phyloP scores from a whole-genome alignment of 1,140 invertebrate genomes.

The Ctenoplectra terminalis region DNA sequence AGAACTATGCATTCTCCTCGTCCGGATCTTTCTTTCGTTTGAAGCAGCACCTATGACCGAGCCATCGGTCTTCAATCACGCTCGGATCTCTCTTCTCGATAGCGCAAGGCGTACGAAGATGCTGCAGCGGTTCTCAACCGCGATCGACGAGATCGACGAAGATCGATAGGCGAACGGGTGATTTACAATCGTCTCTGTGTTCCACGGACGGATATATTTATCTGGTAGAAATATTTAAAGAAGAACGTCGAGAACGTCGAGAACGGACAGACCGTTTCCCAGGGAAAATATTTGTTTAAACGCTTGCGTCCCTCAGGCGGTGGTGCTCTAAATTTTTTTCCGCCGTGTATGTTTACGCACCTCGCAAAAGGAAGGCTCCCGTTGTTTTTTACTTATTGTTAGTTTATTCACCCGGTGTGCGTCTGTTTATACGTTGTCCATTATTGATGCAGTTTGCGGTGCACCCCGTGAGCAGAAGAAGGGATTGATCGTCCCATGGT shows the following conservation, averaged over 20 bases:
- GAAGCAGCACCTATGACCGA: conserved; percentile 25
- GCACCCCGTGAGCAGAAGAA: conserved; percentile 17
- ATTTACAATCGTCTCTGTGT: conserved; percentile 45
- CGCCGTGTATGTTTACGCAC: conserved; percentile 29
- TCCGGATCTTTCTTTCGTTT: neutral
- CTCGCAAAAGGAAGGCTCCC: conserved; percentile 18
- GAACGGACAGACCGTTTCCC: conserved; percentile 1
- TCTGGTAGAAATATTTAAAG: conserved; percentile 51
- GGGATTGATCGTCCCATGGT: conserved; percentile 48
- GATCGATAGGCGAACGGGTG: conserved; percentile 56
- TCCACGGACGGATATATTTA: conserved; percentile 33
- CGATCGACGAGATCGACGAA: conserved; percentile 43
- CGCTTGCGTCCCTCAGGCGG: conserved; percentile 27
- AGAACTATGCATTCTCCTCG: conserved; percentile 10
- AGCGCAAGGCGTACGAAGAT: conserved; percentile 44
- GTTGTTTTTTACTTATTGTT: conserved; percentile 26
- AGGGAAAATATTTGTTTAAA: conserved; percentile 56
- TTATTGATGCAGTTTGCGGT: conserved; percentile 50
- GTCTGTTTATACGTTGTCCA: conserved; percentile 49
- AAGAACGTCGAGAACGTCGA: conserved; percentile 14
- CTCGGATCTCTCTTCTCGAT: conserved; percentile 68
- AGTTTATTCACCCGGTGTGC: conserved; percentile 32
- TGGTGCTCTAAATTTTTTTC: conserved; percentile 31
- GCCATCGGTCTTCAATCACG: conserved; percentile 69
- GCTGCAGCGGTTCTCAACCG: conserved; percentile 59